Evolutionary conservation across 2,797 vertebrate species (phyloP).

Genomic region (Heteromormyrus szaboi): DNA sequence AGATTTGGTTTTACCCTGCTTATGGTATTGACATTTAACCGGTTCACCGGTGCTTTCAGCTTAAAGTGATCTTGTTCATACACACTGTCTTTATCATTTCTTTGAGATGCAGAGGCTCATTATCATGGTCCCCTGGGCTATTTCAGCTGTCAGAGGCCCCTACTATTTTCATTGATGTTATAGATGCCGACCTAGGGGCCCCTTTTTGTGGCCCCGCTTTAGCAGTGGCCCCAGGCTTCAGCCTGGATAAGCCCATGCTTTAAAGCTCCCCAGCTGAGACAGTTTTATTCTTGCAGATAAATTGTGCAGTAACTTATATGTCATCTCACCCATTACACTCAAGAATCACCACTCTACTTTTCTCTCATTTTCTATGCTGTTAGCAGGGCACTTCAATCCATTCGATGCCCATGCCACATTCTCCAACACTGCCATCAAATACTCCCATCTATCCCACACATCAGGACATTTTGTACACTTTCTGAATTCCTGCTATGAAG

Average conservation of each 20-base stretch:
- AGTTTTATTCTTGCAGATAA: background rate
- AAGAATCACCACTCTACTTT: background rate
- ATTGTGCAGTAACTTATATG: background rate
- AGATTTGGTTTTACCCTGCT: background rate
- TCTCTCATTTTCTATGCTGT: background rate
- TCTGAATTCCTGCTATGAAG: background rate
- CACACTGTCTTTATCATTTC: background rate
- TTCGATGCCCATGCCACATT: background rate
- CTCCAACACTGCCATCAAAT: background rate
- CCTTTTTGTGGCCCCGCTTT: background rate
- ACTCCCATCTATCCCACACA: background rate
- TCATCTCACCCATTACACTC: background rate
- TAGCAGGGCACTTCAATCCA: background rate
- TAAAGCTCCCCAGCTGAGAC: background rate
- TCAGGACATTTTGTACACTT: background rate
- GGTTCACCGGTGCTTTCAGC: background rate
- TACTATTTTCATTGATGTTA: background rate
- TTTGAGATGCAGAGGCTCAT: background rate
- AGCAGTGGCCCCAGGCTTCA: background rate
- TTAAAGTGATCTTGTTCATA: background rate
- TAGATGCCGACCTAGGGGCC: background rate
- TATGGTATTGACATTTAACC: too few species aligned
- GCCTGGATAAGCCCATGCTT: background rate
- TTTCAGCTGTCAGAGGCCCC: background rate
- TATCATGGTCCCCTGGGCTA: background rate